These are phyloP conservation scores for Pseudococcus viburni DNA, from an alignment of 2,888 invertebrate species.

Conservation along the genomic window DNA sequence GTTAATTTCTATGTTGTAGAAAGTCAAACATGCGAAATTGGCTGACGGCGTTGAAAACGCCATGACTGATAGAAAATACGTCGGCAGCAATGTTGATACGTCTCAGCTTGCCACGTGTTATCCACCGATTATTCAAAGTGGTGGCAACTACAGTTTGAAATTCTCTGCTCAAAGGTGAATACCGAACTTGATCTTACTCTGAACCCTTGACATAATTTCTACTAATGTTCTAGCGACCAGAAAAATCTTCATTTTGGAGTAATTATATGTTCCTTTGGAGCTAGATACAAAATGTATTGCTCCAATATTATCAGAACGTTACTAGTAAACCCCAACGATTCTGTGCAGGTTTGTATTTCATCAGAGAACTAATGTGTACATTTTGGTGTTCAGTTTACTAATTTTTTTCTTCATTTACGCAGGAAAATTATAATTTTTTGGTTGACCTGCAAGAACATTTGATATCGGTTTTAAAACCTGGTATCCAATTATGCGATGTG, in stretches of 20 bases:
- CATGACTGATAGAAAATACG: slow-evolving; percentile 95
- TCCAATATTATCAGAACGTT: slow-evolving; percentile 97
- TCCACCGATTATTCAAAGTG: slow-evolving; percentile 98
- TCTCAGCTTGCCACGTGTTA: slow-evolving; percentile 97
- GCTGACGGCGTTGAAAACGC: slow-evolving; percentile 97
- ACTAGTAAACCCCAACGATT: slow-evolving; percentile 90
- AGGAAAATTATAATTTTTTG: slow-evolving; percentile 93
- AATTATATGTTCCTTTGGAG: slow-evolving; percentile 94
- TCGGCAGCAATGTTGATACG: slow-evolving; percentile 86
- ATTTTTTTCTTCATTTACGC: neutral
- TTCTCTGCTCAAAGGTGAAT: slow-evolving; percentile 82
- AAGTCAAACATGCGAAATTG: slow-evolving; percentile 95
- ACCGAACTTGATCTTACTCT: neutral
- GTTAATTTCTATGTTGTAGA: slow-evolving; percentile 74
- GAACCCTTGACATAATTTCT: neutral
- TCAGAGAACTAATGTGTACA: neutral
- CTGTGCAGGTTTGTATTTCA: slow-evolving; percentile 73
- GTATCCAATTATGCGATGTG: slow-evolving; percentile 86
- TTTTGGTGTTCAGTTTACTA: neutral
- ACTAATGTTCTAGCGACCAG: slow-evolving; percentile 82
- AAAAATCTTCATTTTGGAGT: slow-evolving; percentile 95
- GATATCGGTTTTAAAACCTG: slow-evolving; percentile 85
- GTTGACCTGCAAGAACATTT: slow-evolving; percentile 92
- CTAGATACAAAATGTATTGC: slow-evolving; percentile 97
- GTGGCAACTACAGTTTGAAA: too few species aligned